Base-by-base conservation (phyloP, 2,113 vertebrate species). In the Microtus pennsylvanicus region DNA sequence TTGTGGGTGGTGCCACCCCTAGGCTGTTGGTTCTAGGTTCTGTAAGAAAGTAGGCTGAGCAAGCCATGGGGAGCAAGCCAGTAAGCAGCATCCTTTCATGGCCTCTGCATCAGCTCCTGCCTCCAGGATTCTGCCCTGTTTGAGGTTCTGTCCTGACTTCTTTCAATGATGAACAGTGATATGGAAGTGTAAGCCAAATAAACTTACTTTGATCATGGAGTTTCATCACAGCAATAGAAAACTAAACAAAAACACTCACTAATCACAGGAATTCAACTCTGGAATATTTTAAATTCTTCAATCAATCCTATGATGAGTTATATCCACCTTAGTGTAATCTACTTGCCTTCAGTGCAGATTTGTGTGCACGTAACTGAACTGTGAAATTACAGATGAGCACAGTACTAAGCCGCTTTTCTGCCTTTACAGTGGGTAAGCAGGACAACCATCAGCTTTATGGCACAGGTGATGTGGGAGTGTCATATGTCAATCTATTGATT, bases 321-420 rank as follows among this genome's bases (percentile, higher is more conserved):
- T 50, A 93, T 4, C 35, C 50, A 87, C n/a, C 81, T 33, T 3
- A 38, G 58, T 95, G 69, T 87, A 93, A 80, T 22, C 76, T 72
- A 91, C 55, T 74, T 95, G 69, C 30, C 92, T 63, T 76, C 67
- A n/a, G 63, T 89, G 81, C 67, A 94, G 81, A 89, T 87, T 42
- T 45, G 74, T 92, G 63, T 93, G 82, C 42, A 63, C 38, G 30
- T 47, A 87, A 63, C 21, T 74, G 26, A 96, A 47, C 35, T 19
- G 85, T 89, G 85, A 67, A 69, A 87, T 87, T 55, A 93, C 13
- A 94, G 75, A 94, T 65, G 61, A 96, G 19, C 86, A 94, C 85
- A 77, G 69, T 50, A 42, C 30, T 92, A 2, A 50, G 42, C 14
- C 87, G 61, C 50, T 91, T 50, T 87, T 93, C 90, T 94, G 76